Percentiles rank a stretch among this genome's conserved stretches.
phyloP scores from a whole-genome alignment of 2,888 invertebrate genomes.

The Cheiracanthium punctorium region DNA sequence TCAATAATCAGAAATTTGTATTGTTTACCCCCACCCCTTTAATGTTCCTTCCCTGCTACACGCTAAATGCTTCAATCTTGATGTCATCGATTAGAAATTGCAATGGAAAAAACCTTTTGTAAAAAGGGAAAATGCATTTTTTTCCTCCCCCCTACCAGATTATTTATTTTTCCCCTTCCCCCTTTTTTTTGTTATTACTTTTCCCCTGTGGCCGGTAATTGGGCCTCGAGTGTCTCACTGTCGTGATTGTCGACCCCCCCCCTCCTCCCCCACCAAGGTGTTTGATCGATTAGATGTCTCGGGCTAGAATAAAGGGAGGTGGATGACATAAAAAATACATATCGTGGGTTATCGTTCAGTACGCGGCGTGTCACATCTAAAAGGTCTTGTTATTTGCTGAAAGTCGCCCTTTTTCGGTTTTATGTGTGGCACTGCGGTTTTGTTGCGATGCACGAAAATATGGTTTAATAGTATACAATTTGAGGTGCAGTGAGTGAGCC shows the following conservation, averaged over 20 bases:
- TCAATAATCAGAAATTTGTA: too few species aligned
- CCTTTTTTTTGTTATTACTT: not conserved
- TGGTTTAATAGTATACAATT: too few species aligned
- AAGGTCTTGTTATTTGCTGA: conserved; percentile 5
- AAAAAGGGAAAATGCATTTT: too few species aligned
- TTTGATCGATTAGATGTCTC: conserved; percentile 63
- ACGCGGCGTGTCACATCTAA: not conserved
- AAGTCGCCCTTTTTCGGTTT: too few species aligned
- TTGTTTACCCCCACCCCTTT: too few species aligned
- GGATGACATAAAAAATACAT: not conserved
- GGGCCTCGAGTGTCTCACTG: conserved; percentile 54
- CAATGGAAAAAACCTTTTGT: too few species aligned
- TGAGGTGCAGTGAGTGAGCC: too few species aligned
- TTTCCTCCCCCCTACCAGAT: too few species aligned
- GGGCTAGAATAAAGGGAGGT: not conserved
- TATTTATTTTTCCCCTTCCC: too few species aligned
- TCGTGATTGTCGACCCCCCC: conserved; percentile 57
- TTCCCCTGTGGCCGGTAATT: conserved; percentile 41
- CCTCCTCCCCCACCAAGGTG: conserved; percentile 4
- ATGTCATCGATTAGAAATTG: conserved; percentile 41
- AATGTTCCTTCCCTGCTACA: too few species aligned
- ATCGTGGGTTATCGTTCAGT: conserved; percentile 19
- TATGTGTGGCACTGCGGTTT: conserved; percentile 27
- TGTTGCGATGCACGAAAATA: too few species aligned
- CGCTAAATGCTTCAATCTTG: not conserved